Conservation (phyloP, 2,888 invertebrate genomes). For the Bimastos eiseni region DNA sequence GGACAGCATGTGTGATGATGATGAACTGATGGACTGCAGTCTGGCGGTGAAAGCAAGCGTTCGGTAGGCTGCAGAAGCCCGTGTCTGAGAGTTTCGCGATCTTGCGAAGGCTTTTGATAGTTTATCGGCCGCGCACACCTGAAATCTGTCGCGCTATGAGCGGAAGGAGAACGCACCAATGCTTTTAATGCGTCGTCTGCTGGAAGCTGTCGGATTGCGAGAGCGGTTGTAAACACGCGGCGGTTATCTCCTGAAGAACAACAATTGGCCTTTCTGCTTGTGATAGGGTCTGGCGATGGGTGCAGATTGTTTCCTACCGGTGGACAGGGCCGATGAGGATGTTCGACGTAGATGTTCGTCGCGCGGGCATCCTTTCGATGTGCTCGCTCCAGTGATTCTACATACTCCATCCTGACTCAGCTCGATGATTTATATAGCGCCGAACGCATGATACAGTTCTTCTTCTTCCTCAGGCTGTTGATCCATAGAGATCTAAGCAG, state of each 20-base stretch:
- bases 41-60: neutral
- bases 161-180: neutral
- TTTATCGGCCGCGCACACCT: neutral
- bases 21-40: neutral
- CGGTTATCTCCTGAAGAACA: too few relatives aligned
- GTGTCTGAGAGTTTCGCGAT: neutral
- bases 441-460: neutral
- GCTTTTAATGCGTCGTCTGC: neutral
- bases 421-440: neutral
- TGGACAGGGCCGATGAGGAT: neutral
- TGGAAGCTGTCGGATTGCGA: neutral
- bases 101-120: neutral
- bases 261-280: neutral
- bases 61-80: neutral
- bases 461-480: neutral
- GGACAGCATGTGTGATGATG: neutral
- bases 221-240: neutral
- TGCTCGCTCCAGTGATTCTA: neutral
- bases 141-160: neutral
- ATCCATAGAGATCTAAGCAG: neutral
- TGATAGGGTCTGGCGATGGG: neutral
- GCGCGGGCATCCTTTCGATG: neutral
- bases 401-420: neutral
- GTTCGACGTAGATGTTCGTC: constrained; percentile 10
- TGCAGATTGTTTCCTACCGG: neutral